Conservation (phyloP, 2,797 vertebrate species). For the Pelochelys cantorii region DNA sequence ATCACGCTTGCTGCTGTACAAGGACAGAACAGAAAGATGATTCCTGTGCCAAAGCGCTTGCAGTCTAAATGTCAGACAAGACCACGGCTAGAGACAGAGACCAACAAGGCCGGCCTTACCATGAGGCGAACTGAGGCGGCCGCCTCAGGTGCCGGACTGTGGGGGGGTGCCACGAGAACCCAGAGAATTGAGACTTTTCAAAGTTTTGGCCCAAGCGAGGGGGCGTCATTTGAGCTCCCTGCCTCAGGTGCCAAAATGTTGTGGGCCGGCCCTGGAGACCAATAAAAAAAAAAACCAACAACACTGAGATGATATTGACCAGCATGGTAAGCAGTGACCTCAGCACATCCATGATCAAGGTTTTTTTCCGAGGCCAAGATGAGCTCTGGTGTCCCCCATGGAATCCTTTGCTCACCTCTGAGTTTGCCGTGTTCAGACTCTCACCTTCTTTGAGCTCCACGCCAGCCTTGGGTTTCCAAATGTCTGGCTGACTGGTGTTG, state of each 20-base stretch:
- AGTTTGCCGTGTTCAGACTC: background rate
- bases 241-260: no score
- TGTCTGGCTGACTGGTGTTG: background rate
- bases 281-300: background rate
- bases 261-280: background rate
- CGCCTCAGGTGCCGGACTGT: background rate
- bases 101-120: no score
- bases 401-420: background rate
- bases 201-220: no score
- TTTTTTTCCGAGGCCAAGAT: background rate
- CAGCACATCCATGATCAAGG: background rate
- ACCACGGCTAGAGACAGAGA: background rate
- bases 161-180: no score
- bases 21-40: background rate
- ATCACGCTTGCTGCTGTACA: background rate
- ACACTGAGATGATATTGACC: background rate
- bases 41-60: background rate
- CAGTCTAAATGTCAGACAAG: background rate
- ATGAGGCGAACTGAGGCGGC: no score
- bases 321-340: background rate
- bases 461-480: background rate
- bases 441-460: background rate
- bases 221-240: no score
- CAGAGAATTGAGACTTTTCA: no score
- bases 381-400: background rate